Percentiles rank a stretch among this genome's conserved stretches.
phyloP scores from a whole-genome alignment of 2,888 invertebrate species.

The Rhingia campestris region DNA sequence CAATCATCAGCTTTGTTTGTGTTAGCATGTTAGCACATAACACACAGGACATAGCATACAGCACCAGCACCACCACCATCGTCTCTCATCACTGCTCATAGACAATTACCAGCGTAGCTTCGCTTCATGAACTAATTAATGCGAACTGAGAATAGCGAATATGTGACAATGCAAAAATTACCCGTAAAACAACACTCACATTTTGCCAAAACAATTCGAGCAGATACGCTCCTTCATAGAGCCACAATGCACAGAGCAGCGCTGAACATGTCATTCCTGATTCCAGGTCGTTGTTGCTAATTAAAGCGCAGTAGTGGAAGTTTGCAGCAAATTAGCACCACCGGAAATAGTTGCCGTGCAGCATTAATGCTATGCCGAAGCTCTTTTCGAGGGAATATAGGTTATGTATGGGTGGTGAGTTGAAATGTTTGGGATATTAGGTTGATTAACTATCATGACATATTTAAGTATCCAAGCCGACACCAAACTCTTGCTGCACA shows the following conservation, averaged over 20 bases:
- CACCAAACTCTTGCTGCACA: constrained; percentile 13
- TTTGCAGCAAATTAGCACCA: constrained; percentile 22
- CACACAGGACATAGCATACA: too few species aligned
- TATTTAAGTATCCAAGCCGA: constrained; percentile 25
- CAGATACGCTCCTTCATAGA: constrained; percentile 28
- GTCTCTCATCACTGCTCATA: constrained; percentile 14
- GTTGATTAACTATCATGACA: constrained; percentile 46
- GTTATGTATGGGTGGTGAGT: constrained; percentile 8
- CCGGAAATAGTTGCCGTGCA: constrained; percentile 37
- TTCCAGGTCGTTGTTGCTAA: constrained; percentile 39
- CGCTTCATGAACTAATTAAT: constrained; percentile 18
- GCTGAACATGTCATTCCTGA: constrained; percentile 28
- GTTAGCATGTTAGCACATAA: constrained; percentile 8
- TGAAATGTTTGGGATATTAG: constrained; percentile 19
- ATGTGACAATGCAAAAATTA: constrained; percentile 42
- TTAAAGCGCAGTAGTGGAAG: constrained; percentile 45
- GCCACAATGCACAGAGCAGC: constrained; percentile 29
- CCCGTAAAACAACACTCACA: constrained; percentile 20
- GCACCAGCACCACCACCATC: too few species aligned
- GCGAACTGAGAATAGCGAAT: constrained; percentile 3
- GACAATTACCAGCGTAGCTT: background rate
- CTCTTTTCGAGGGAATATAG: constrained; percentile 16
- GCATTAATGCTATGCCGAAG: constrained; percentile 4
- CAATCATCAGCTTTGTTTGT: constrained; percentile 27
- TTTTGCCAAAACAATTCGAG: constrained; percentile 32